These are phyloP conservation scores for Marronus borbonicus DNA, from an alignment of 2,888 invertebrate genomes.

Conservation along the genomic window DNA sequence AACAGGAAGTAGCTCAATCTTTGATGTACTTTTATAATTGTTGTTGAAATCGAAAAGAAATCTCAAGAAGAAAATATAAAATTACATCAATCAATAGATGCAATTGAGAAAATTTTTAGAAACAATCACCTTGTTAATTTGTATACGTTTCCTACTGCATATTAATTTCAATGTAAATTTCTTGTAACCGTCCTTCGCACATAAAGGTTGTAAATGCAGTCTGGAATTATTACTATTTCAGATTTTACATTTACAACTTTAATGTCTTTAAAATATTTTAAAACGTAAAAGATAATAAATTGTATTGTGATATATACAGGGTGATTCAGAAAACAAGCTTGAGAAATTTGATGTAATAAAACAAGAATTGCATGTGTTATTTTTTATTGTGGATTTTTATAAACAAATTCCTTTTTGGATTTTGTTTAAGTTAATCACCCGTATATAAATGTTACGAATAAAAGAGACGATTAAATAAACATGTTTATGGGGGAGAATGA, in stretches of 20 bases:
- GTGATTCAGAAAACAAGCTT: conserved; percentile 33
- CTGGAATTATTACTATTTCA: too few relatives aligned
- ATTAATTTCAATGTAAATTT: conserved; percentile 33
- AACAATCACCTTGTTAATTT: background rate
- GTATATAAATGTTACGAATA: conserved; percentile 40
- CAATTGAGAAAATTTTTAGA: background rate
- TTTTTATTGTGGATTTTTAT: background rate
- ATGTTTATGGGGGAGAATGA: conserved; percentile 23
- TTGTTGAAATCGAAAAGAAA: too few relatives aligned
- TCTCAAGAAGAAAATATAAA: background rate
- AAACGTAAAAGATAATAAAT: conserved; percentile 24
- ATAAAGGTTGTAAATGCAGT: background rate
- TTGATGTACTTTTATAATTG: too few relatives aligned
- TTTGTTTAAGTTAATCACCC: conserved; percentile 27
- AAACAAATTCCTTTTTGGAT: background rate
- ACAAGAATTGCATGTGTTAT: background rate
- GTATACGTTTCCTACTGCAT: background rate
- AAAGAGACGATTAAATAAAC: conserved; percentile 17
- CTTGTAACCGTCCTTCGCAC: conserved; percentile 32
- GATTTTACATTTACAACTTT: too few relatives aligned
- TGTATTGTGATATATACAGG: conserved; percentile 44
- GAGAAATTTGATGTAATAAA: conserved; percentile 3
- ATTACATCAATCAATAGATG: background rate
- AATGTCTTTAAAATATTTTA: background rate
- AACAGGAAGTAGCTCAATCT: too few relatives aligned